Percentiles rank a stretch among this genome's conserved stretches.
These are phyloP conservation scores for Pygocentrus nattereri DNA, from an alignment of 2,797 vertebrate species.

Conservation along the genomic window DNA sequence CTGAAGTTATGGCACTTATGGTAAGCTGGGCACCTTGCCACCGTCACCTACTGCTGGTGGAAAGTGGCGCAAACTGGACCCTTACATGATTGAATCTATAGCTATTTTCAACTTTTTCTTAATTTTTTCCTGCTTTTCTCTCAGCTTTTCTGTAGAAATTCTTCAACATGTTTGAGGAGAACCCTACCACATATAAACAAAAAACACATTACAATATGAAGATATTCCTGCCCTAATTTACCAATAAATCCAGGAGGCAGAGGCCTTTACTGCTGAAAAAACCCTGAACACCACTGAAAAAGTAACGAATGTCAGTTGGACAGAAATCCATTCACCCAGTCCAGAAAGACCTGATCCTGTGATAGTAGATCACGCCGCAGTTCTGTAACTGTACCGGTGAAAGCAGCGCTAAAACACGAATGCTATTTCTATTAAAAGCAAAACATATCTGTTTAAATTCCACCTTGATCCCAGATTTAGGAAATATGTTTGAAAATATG, in stretches of 20 bases:
- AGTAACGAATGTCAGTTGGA: not conserved
- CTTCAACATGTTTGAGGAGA: not conserved
- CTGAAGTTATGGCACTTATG: too few species aligned
- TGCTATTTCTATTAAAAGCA: constrained; percentile 4
- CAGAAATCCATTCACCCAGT: not conserved
- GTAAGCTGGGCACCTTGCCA: too few species aligned
- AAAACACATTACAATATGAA: too few species aligned
- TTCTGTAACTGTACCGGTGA: not conserved
- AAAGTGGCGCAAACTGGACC: too few species aligned
- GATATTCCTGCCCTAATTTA: not conserved
- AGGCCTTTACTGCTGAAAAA: not conserved
- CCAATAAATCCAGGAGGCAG: not conserved
- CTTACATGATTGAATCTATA: too few species aligned
- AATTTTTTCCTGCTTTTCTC: too few species aligned
- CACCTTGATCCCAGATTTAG: not conserved
- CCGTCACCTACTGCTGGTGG: too few species aligned
- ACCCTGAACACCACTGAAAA: not conserved
- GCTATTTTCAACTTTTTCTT: not conserved
- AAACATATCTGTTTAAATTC: constrained; percentile 1
- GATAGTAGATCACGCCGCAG: not conserved
- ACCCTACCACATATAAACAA: not conserved
- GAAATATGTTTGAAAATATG: constrained; percentile 15
- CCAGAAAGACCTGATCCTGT: not conserved
- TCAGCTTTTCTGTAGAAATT: too few species aligned
- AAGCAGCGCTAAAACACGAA: not conserved